Evolutionary conservation across 2,888 invertebrate species (phyloP).

Genomic region (Sinhomidia bicolor): DNA sequence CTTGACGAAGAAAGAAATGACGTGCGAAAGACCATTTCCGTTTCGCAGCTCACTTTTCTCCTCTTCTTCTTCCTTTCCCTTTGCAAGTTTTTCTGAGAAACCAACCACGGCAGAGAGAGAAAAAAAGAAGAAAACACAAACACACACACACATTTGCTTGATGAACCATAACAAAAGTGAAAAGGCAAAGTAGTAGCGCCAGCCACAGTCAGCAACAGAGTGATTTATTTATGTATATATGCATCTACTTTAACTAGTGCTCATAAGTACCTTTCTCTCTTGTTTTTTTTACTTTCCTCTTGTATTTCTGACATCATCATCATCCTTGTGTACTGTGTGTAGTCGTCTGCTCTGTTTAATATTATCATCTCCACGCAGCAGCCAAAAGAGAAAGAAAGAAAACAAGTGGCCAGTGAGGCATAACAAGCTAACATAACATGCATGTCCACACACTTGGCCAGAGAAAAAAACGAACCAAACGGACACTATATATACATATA

Average conservation of each 20-base stretch:
- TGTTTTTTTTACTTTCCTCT: neutral
- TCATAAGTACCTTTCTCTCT: neutral
- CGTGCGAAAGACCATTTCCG: constrained; percentile 64
- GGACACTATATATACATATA: neutral
- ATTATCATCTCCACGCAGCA: neutral
- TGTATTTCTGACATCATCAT: neutral
- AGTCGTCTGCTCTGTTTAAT: too few species aligned
- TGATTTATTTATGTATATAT: constrained; percentile 1
- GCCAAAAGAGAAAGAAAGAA: neutral
- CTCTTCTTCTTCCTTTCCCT: neutral
- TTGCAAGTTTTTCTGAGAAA: constrained; percentile 11
- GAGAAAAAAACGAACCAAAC: neutral
- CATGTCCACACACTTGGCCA: neutral
- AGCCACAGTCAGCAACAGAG: constrained; percentile 30
- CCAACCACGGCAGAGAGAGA: neutral
- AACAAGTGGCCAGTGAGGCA: constrained; percentile 35
- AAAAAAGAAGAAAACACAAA: neutral
- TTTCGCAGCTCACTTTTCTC: constrained; percentile 28
- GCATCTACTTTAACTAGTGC: neutral
- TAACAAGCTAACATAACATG: neutral
- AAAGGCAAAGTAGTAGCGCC: too few species aligned
- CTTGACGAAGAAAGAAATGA: constrained; percentile 38
- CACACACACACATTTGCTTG: constrained; percentile 5
- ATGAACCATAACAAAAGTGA: constrained; percentile 44
- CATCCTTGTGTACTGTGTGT: neutral